Percentiles rank a stretch among this genome's conserved stretches.
These are phyloP conservation scores for Coendou prehensilis DNA, from an alignment of 2,797 vertebrate genomes.

Conservation along the genomic window DNA sequence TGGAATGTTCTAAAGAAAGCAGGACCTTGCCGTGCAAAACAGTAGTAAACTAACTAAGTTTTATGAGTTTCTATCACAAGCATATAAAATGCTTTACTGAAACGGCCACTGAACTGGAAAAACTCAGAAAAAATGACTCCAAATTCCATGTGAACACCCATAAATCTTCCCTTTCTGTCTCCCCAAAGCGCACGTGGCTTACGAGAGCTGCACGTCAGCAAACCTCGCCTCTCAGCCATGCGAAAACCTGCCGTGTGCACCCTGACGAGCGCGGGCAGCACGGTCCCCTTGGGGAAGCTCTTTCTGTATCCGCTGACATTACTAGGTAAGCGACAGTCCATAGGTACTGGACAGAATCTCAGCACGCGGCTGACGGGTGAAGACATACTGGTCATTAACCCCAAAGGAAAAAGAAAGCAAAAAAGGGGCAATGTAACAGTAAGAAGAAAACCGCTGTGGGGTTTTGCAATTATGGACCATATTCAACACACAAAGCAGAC, in stretches of 20 bases:
- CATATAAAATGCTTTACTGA: constrained; percentile 90
- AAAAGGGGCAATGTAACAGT: constrained; percentile 72
- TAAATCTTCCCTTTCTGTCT: constrained; percentile 82
- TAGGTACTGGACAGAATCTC: constrained; percentile 51
- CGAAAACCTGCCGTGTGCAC: constrained; percentile 76
- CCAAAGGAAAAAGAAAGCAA: constrained; percentile 82
- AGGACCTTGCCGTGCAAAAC: constrained; percentile 85
- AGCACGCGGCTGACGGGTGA: constrained; percentile 61
- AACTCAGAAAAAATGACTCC: constrained; percentile 88
- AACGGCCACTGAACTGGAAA: constrained; percentile 89
- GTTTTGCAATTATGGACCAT: neutral
- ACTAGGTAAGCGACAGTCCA: constrained; percentile 35
- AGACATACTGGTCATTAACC: constrained; percentile 76
- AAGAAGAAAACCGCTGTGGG: constrained; percentile 64
- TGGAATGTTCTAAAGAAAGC: constrained; percentile 78
- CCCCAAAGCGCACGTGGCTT: constrained; percentile 63
- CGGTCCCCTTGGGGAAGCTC: constrained; percentile 50
- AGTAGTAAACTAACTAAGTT: constrained; percentile 88
- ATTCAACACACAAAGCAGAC: neutral
- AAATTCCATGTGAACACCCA: constrained; percentile 88
- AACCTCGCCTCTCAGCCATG: constrained; percentile 56
- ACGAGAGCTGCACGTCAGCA: neutral
- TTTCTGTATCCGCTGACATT: constrained; percentile 42
- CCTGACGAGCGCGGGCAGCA: constrained; percentile 60
- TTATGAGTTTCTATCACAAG: constrained; percentile 87